A percentile compares a stretch with the other conserved stretches of the same genome.
Conservation (phyloP, 37 sponge, comb jelly and placozoan species). For the Bolinopsis microptera region DNA sequence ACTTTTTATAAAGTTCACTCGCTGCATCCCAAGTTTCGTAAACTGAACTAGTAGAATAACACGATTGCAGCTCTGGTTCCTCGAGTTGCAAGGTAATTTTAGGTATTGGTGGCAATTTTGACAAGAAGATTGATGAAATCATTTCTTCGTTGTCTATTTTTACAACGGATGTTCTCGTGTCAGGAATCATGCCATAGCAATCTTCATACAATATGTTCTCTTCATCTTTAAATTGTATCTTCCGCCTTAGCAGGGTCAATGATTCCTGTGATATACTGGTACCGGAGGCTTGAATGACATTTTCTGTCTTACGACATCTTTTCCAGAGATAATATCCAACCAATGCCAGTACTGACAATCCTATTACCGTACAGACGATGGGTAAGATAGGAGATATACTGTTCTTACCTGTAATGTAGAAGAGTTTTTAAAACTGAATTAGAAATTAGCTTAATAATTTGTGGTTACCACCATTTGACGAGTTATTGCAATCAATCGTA, state of each 20-base stretch:
- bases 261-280: neutral
- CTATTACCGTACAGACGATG: too few relatives aligned
- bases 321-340: neutral
- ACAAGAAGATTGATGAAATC: neutral
- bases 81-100: neutral
- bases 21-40: neutral
- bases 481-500: too few relatives aligned
- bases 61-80: neutral
- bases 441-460: too few relatives aligned
- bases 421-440: too few relatives aligned
- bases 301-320: neutral
- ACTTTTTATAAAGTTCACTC: neutral
- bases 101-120: neutral
- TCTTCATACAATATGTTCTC: neutral
- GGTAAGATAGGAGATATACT: too few relatives aligned
- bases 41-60: neutral
- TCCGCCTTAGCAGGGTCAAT: neutral
- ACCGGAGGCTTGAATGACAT: neutral
- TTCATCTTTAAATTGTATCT: neutral
- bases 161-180: neutral
- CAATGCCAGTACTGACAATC: too few relatives aligned
- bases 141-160: neutral
- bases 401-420: too few relatives aligned
- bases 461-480: too few relatives aligned
- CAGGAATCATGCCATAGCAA: neutral